phyloP scores from a whole-genome alignment of 2,888 invertebrate genomes.

The Therioaphis trifolii region DNA sequence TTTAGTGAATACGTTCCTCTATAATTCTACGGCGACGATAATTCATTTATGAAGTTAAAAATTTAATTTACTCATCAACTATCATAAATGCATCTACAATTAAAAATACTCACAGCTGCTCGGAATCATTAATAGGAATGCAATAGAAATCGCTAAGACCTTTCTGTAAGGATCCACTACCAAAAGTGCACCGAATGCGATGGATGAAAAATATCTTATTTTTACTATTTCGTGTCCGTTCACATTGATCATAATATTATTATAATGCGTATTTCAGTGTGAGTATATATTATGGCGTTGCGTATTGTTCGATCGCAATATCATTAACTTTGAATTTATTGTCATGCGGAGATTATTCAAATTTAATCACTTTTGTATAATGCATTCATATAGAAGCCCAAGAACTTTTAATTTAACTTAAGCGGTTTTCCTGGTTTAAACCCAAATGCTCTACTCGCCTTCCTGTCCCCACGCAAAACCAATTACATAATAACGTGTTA shows the following conservation, averaged over 20 bases:
- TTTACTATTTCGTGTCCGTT: not conserved
- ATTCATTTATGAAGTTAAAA: no score
- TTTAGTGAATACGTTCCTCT: no score
- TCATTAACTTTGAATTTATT: slow-evolving; percentile 50
- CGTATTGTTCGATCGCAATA: slow-evolving; percentile 24
- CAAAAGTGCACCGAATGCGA: no score
- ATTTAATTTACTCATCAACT: no score
- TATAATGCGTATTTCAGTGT: not conserved
- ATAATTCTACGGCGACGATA: no score
- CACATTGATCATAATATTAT: no score
- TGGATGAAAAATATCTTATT: no score
- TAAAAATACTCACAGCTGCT: no score
- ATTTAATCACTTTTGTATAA: slow-evolving; percentile 52
- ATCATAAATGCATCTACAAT: no score
- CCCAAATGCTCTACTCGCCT: slow-evolving; percentile 30
- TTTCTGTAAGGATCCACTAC: no score
- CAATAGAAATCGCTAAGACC: no score
- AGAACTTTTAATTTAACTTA: slow-evolving; percentile 60
- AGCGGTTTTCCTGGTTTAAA: slow-evolving; percentile 62
- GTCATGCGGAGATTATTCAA: slow-evolving; percentile 48
- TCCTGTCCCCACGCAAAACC: slow-evolving; percentile 45
- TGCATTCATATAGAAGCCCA: not conserved
- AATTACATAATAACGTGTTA: slow-evolving; percentile 61
- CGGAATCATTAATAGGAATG: no score
- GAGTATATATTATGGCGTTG: not conserved